Percentiles rank a stretch among this genome's conserved stretches.
Conservation (phyloP, 2,888 invertebrate species). For the Drosophila seclusa region DNA sequence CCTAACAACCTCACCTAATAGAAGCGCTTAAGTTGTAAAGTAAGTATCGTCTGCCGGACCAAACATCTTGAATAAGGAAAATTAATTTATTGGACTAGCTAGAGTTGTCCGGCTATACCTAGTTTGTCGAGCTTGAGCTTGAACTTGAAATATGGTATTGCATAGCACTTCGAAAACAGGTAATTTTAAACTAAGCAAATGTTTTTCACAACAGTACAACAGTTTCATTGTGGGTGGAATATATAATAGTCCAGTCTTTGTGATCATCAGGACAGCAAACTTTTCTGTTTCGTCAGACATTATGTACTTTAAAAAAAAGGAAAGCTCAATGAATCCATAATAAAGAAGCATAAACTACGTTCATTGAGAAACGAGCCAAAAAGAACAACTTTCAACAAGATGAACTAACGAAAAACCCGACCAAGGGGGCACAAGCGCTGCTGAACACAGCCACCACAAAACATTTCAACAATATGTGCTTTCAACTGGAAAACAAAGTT, state of each 20-base stretch:
- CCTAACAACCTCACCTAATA: not conserved
- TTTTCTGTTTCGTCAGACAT: not conserved
- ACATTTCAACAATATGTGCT: constrained; percentile 51
- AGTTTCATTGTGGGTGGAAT: not conserved
- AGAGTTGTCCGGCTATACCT: not conserved
- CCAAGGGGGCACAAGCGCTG: constrained; percentile 33
- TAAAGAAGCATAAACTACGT: constrained; percentile 24
- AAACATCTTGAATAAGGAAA: not conserved
- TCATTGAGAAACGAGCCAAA: constrained; percentile 16
- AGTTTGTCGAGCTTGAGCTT: not conserved
- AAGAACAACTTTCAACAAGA: constrained; percentile 39
- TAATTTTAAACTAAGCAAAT: too few relatives aligned
- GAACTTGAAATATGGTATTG: too few relatives aligned
- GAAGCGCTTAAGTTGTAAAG: not conserved
- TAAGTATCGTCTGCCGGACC: not conserved
- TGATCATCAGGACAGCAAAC: not conserved
- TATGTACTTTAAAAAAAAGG: not conserved
- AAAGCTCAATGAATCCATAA: not conserved
- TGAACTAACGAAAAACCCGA: constrained; percentile 38
- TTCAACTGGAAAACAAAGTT: constrained; percentile 49
- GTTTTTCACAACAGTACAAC: too few relatives aligned
- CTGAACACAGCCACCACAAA: constrained; percentile 38
- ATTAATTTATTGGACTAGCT: not conserved
- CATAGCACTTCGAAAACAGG: too few relatives aligned
- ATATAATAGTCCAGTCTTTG: not conserved